phyloP scores from a whole-genome alignment of 2,888 invertebrate genomes.

The Melinaea menophilus region DNA sequence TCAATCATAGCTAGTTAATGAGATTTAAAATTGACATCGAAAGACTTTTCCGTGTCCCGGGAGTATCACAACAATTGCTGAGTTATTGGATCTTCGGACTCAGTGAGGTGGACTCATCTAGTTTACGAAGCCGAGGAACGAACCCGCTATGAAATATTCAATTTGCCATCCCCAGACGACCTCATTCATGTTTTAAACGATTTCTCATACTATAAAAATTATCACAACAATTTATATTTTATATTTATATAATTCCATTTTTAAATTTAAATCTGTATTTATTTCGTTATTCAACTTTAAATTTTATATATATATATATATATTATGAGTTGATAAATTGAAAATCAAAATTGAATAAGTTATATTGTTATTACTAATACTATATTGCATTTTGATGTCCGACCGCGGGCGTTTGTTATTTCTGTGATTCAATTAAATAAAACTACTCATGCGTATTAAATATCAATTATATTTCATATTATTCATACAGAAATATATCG shows the following conservation, averaged over 20 bases:
- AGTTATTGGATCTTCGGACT: constrained; percentile 31
- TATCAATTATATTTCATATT: too few relatives aligned
- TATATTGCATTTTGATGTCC: too few relatives aligned
- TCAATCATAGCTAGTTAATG: constrained; percentile 24
- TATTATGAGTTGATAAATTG: too few relatives aligned
- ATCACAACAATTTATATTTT: constrained; percentile 2
- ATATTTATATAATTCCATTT: not conserved
- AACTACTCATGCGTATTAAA: constrained; percentile 13
- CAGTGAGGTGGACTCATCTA: constrained; percentile 37
- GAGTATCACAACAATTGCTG: constrained; percentile 32
- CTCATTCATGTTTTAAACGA: constrained; percentile 8
- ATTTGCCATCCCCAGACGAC: constrained; percentile 31
- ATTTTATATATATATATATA: too few relatives aligned
- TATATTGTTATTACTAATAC: too few relatives aligned
- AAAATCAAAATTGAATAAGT: too few relatives aligned
- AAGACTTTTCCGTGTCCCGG: constrained; percentile 24
- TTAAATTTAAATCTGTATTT: not conserved
- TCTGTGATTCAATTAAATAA: constrained; percentile 18
- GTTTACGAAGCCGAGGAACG: constrained; percentile 33
- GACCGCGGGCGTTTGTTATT: not conserved
- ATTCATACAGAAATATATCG: too few relatives aligned
- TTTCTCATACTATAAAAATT: constrained; percentile 2
- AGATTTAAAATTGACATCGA: constrained; percentile 23
- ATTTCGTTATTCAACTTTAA: too few relatives aligned
- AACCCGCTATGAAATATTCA: constrained; percentile 35